Evolutionary conservation across 2,113 vertebrate genomes (phyloP).

Genomic region (Petroica traversi): DNA sequence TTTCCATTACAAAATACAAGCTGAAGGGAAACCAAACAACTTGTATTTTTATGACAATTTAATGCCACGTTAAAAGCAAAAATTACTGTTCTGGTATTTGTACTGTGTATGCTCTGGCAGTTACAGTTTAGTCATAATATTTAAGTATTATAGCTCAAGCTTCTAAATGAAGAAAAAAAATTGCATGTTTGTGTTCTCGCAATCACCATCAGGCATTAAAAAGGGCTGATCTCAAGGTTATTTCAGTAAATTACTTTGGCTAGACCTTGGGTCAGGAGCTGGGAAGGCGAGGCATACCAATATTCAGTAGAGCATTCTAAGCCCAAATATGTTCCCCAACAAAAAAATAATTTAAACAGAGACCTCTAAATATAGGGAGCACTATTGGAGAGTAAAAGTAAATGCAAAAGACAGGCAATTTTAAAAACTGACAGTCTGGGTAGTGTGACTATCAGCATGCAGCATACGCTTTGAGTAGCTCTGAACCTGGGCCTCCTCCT

Average conservation of each 20-base stretch:
- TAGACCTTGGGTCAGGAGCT: background rate
- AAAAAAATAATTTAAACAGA: background rate
- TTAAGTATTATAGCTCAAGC: background rate
- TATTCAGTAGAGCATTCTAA: background rate
- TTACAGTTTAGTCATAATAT: background rate
- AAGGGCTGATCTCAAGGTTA: background rate
- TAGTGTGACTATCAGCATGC: background rate
- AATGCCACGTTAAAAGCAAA: background rate
- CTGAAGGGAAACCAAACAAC: background rate
- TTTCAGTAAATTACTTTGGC: background rate
- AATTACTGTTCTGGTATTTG: background rate
- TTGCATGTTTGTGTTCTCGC: background rate
- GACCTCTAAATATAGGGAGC: background rate
- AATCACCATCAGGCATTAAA: background rate
- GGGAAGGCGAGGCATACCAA: background rate
- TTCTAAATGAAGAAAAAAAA: background rate
- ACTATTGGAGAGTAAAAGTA: background rate
- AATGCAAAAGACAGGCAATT: background rate
- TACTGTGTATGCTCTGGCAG: background rate
- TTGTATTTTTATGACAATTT: background rate
- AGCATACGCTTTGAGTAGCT: background rate
- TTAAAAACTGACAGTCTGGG: background rate
- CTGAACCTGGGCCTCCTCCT: background rate
- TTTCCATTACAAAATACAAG: background rate
- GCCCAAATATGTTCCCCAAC: background rate